phyloP scores from a whole-genome alignment of 2,797 vertebrate species.

The Acomys russatus region DNA sequence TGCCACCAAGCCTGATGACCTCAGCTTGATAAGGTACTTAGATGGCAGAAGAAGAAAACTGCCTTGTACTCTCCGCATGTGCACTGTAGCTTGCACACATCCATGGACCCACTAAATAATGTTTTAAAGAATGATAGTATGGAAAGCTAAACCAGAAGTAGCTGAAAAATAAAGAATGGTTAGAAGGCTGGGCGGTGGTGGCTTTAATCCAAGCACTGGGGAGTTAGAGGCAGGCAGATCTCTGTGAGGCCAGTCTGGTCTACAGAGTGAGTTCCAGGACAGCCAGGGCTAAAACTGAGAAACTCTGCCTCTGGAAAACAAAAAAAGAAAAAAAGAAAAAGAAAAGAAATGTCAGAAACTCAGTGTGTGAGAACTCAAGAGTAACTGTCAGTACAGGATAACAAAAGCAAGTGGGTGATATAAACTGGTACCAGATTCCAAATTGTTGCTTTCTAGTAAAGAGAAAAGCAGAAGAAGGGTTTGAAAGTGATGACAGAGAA shows the following conservation, averaged over 20 bases:
- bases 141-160: not conserved
- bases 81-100: not conserved
- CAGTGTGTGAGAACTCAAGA: not conserved
- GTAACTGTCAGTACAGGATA: not conserved
- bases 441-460: not conserved
- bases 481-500: constrained; percentile 31
- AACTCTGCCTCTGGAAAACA: too few species aligned
- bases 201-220: too few species aligned
- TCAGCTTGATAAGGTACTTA: not conserved
- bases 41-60: not conserved
- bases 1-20: not conserved
- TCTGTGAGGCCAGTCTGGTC: too few species aligned
- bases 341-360: not conserved
- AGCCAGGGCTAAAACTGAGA: too few species aligned
- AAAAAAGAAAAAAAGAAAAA: too few species aligned
- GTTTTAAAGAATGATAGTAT: not conserved
- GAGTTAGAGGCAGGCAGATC: too few species aligned
- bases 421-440: not conserved
- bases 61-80: not conserved
- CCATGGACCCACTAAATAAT: not conserved
- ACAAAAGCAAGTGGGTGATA: not conserved
- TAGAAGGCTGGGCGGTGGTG: too few species aligned
- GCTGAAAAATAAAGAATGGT: not conserved
- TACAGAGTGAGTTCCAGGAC: too few species aligned
- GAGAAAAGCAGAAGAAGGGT: constrained; percentile 25